Base-by-base conservation (phyloP, 2,797 vertebrate genomes). In the Fistularia commersonii region DNA sequence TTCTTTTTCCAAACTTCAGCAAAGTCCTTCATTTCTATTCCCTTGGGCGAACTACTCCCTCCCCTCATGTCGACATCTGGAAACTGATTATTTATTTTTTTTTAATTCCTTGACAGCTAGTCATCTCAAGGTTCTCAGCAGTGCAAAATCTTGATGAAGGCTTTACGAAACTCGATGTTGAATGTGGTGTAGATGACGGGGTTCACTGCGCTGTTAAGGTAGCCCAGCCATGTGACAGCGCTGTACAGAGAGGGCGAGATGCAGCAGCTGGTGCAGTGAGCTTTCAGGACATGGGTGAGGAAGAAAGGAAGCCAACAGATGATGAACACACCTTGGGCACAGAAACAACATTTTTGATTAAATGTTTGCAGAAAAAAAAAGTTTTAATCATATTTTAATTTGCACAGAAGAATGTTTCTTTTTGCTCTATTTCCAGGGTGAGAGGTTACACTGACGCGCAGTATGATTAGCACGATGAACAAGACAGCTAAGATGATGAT, bases 251-350 rank as follows among this genome's bases (percentile, higher is more conserved):
- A 80, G 1, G 85, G 84, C 0, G 90, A 85, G 75, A 92, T 90
- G 35, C 87, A 90, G 77, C 90, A 92, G 83, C 83, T 87, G 13
- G 69, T 65, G 63, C 90, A 91, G 85, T 91, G 88, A 11, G 89
- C 89, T 52, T 87, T 89, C 50, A 91, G 66, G 48, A 92, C 89
- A 11, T 92, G 90, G 7, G 88, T 91, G 40, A 92, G 66, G 70
- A 92, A 92, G 78, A 92, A 92, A 3, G 90, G 90, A 64, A 91
- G 81, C 90, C 90, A 92, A 81, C 90, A 92, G 81, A 91, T 90
- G 72, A 92, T 90, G 74, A 92, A 92, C 50, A 92, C 89, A 8
- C 90, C 90, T 92, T 53, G 10, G 54, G 38, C 7, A 64, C 7
- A 46, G 6, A 11, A 32, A 57, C 7, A 48, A 14, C 37, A 12